Evolutionary conservation across 2,888 invertebrate species (phyloP), one percentile per base, ranked within the genome.

Genomic region (Callimorpha dominula): DNA sequence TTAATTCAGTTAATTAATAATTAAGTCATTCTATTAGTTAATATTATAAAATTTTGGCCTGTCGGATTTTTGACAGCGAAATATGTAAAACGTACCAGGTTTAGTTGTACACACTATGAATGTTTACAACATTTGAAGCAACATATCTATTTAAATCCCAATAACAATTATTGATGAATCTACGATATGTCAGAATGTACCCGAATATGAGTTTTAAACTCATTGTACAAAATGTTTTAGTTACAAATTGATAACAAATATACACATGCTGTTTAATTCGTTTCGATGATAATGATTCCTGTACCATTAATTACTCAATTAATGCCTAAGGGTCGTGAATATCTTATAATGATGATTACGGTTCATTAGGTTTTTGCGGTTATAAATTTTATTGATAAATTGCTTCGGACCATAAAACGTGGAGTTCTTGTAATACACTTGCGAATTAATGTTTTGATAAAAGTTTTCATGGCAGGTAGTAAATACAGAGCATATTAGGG

Each of bases 401-500:
- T 69, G 67, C 70, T 63, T 50, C 78, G 75, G 52, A 68, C n/a
- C n/a, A 57, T 65, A 68, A 68, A 68, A 57, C 7, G n/a, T 40
- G 7, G 3, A 66, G 20, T 57, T 68, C 68, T 20, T 68, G 11
- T 31, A 49, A 49, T 50, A 49, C 65, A 31, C 49, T 69, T 62
- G 62, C 57, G 49, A 60, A 20, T 63, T 42, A 6, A 60, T 78
- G 78, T 85, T 79, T 8, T 11, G 8, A 49, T 60, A 46, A 49
- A 60, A 60, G 17, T 46, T 49, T 46, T 46, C 52, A 52, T 52
- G 42, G 42, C 40, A 52, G 40, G 40, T 66, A 66, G 15, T 40
- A 14, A 31, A 31, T 40, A 52, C 15, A 8, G 66, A 66, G 50
- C 40, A 40, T 15, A 52, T 66, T 40, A 31, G 40, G 17, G 8